Conservation (phyloP, 1,140 invertebrate species). For the Microplitis demolitor region DNA sequence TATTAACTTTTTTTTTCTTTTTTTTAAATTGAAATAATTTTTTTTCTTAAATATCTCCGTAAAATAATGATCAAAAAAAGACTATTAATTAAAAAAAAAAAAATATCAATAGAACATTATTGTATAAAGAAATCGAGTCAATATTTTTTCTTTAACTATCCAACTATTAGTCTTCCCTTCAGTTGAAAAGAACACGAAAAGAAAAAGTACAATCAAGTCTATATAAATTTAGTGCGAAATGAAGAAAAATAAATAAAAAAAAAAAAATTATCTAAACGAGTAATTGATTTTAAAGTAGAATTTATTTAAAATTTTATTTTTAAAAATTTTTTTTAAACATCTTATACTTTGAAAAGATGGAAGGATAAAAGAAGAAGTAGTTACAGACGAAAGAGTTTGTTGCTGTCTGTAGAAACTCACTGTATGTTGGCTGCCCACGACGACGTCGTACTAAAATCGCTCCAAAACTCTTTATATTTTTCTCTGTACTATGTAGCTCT, state of each 20-base stretch:
- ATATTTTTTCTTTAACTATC: not conserved
- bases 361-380: constrained; percentile 7
- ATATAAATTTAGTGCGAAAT: not conserved
- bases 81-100: too few species aligned
- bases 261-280: not conserved
- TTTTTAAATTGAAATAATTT: too few species aligned
- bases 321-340: not conserved
- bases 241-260: not conserved
- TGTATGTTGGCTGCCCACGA: not conserved
- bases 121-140: not conserved
- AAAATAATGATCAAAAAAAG: too few species aligned
- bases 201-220: not conserved
- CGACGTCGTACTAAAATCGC: not conserved
- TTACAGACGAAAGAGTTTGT: not conserved
- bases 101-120: too few species aligned
- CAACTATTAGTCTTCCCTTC: not conserved
- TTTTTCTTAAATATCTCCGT: too few species aligned
- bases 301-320: not conserved
- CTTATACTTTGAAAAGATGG: not conserved
- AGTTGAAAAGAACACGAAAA: too few species aligned
- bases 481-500: constrained; percentile 7
- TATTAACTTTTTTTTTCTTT: too few species aligned
- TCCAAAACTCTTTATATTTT: constrained; percentile 9
- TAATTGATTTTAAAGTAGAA: not conserved
- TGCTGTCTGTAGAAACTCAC: not conserved